Evolutionary conservation across 2,888 invertebrate genomes (phyloP).

Genomic region (Drosophila ustulata): DNA sequence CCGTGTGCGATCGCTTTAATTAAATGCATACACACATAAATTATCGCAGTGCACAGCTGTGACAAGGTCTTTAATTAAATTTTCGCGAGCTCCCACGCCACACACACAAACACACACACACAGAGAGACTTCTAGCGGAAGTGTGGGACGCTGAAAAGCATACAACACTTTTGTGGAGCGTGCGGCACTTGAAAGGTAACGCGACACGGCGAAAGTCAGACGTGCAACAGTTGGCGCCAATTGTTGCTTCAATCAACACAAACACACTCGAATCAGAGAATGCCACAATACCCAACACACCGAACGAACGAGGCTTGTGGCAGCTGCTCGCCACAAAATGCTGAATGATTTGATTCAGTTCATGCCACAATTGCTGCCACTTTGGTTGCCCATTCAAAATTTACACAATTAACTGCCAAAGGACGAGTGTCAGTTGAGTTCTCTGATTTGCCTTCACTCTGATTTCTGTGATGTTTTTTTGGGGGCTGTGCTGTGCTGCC

Average conservation of each 20-base stretch:
- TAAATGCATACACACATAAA: slow-evolving; percentile 67
- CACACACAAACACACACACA: slow-evolving; percentile 16
- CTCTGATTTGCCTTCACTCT: neutral
- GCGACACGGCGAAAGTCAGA: slow-evolving; percentile 56
- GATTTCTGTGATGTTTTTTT: slow-evolving; percentile 9
- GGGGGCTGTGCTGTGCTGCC: slow-evolving; percentile 51
- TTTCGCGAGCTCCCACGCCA: slow-evolving; percentile 26
- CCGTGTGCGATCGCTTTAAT: slow-evolving; percentile 69
- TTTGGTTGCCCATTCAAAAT: slow-evolving; percentile 55
- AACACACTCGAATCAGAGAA: slow-evolving; percentile 54
- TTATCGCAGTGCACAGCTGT: slow-evolving; percentile 58
- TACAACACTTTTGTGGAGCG: slow-evolving; percentile 61
- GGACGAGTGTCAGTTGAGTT: slow-evolving; percentile 5
- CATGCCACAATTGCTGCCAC: slow-evolving; percentile 57
- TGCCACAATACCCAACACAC: slow-evolving; percentile 10
- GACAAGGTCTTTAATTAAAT: slow-evolving; percentile 74
- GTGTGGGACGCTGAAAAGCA: slow-evolving; percentile 64
- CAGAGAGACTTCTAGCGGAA: slow-evolving; percentile 32
- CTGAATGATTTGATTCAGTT: slow-evolving; percentile 48
- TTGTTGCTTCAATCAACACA: slow-evolving; percentile 72
- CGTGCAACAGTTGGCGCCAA: slow-evolving; percentile 77
- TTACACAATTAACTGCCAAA: slow-evolving; percentile 60
- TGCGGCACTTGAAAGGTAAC: slow-evolving; percentile 46
- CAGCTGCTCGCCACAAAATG: slow-evolving; percentile 24
- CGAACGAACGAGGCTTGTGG: neutral